Evolutionary conservation across 2,888 invertebrate genomes (phyloP), one percentile per base, ranked within the genome.

Genomic region (Lacanobia oleracea): DNA sequence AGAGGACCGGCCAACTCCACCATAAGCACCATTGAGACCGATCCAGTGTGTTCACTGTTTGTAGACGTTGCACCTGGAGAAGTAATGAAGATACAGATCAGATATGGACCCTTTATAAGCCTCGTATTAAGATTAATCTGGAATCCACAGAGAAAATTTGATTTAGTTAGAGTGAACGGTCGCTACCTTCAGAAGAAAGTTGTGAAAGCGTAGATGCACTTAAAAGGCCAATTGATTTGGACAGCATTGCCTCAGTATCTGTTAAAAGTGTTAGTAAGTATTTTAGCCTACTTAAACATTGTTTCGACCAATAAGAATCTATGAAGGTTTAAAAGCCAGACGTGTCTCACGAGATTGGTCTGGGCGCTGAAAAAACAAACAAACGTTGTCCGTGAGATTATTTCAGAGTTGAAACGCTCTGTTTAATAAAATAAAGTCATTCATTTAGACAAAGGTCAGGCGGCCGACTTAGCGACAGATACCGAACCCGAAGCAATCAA

Each of bases 1-100:
- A 97, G 12, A 98, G 95, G 74, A 98, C 98, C 0, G 98, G 98
- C 97, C 98, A 97, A 87, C 97, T 98, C 93, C 97, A 95, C 98
- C 98, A 98, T 7, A 98, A 91, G 6, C 98, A 97, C 72, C 92
- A 94, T 86, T 97, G 98, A 0, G 98, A 97, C 0, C 97, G 96
- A 75, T 97, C 97, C 63, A 98, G 91, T 75, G 97, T 97, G 89
- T 97, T 97, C 18, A 98, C 97, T 8, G 98, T 97, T 70, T 98
- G 90, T 66, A 98, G 94, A 56, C 98, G 96, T 91, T 98, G 98
- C 0, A 98, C 97, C 96, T 96, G 85, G 0, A 4, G 33, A 59
- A 6, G 16, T 40, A 0, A 14, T 45, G 16, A 14, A 45, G 16
- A 43, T 43, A 10, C 2, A n/a, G n/a, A n/a, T n/a, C n/a, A n/a